These are phyloP conservation scores for Lucinisca nassula DNA, from an alignment of 2,888 invertebrate genomes.

Conservation along the genomic window DNA sequence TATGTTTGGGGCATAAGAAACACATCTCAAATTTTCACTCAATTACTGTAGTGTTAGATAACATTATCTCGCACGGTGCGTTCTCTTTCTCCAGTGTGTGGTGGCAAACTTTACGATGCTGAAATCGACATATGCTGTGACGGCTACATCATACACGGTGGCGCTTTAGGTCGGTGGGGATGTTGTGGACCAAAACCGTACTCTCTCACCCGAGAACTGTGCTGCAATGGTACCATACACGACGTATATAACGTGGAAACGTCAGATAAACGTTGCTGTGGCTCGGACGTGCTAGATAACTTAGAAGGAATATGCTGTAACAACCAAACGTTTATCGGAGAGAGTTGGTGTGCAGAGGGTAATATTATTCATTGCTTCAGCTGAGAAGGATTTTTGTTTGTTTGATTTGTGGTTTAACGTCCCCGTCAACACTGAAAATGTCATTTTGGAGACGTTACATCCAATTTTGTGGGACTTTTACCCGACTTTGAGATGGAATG, in stretches of 20 bases:
- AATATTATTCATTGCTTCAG: too few species aligned
- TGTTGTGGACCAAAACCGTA: not conserved
- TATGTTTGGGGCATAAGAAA: too few species aligned
- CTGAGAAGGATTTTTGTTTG: too few species aligned
- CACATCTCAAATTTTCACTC: too few species aligned
- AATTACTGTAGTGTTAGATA: too few species aligned
- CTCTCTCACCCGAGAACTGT: not conserved
- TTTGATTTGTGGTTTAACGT: too few species aligned
- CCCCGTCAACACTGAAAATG: too few species aligned
- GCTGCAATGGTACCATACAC: not conserved
- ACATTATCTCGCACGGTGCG: too few species aligned
- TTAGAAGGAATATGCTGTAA: not conserved
- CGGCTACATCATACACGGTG: not conserved
- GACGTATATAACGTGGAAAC: not conserved
- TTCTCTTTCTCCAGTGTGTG: constrained; percentile 26
- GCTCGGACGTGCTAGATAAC: not conserved
- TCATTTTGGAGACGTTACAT: too few species aligned
- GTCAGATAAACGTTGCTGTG: not conserved
- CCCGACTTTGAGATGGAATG: too few species aligned
- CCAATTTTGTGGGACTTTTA: too few species aligned
- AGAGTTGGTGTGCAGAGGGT: not conserved
- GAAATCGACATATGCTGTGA: constrained; percentile 62
- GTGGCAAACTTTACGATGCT: constrained; percentile 46
- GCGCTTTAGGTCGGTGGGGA: not conserved
- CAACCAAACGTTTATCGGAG: not conserved